phyloP scores from a whole-genome alignment of 2,888 invertebrate species.

The Volucella zonaria region DNA sequence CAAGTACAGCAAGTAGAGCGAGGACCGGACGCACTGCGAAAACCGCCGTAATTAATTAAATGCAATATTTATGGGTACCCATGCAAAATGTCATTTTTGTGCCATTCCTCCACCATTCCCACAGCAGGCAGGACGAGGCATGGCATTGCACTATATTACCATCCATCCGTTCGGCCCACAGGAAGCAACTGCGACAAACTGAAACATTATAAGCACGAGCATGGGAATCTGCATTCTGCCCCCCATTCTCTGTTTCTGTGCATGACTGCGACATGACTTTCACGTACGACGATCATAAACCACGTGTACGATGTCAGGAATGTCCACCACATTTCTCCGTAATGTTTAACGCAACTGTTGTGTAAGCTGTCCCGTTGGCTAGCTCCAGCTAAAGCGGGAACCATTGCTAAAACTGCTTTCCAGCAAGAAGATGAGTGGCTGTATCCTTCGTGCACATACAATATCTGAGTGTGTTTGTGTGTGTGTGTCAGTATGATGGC shows the following conservation, averaged over 20 bases:
- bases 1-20: too few species aligned
- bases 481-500: neutral
- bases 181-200: slow-evolving; percentile 72
- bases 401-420: too few species aligned
- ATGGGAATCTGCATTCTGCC: slow-evolving; percentile 41
- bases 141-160: neutral
- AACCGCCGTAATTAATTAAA: slow-evolving; percentile 73
- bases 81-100: slow-evolving; percentile 73
- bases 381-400: neutral
- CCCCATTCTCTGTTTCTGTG: slow-evolving; percentile 25
- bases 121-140: neutral
- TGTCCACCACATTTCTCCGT: slow-evolving; percentile 66
- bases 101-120: slow-evolving; percentile 18
- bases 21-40: slow-evolving; percentile 67
- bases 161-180: slow-evolving; percentile 31
- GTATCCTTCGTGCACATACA: slow-evolving; percentile 12
- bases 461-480: slow-evolving; percentile 11
- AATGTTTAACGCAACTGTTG: slow-evolving; percentile 66
- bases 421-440: slow-evolving; percentile 39
- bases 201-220: slow-evolving; percentile 52
- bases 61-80: slow-evolving; percentile 72
- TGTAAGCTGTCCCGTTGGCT: slow-evolving; percentile 35
- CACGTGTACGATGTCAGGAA: slow-evolving; percentile 72
- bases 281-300: slow-evolving; percentile 72
- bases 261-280: slow-evolving; percentile 71